Base-by-base conservation (phyloP, 2,797 vertebrate species). In the Cyprinella venusta region DNA sequence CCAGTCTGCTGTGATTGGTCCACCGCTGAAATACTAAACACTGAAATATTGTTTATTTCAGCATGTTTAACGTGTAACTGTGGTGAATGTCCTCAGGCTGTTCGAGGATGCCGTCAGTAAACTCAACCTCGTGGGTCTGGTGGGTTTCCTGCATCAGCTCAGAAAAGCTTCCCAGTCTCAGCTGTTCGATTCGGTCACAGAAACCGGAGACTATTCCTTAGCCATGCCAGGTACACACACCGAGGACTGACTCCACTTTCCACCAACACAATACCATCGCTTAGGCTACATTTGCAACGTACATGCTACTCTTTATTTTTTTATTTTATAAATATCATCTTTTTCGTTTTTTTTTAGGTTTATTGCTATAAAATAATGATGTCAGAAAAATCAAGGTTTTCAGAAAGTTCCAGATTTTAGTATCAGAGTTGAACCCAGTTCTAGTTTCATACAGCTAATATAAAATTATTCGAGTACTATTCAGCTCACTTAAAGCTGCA, bases 151-250 rank as follows among this genome's bases (percentile, higher is more conserved):
- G 80, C 96, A 98, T 91, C 97, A 99, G 91, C 93, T 99, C 81
- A 96, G 98, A 75, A 98, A 96, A 88, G 98, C 97, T 0, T 99
- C 98, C 9, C 97, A 98, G 90, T 95, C 94, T 18, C 98, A 99
- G 88, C 96, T 99, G 64, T 99, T 99, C 75, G 95, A 97, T 90
- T 98, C 96, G 0, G 95, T 96, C 5, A 96, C 96, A 0, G 97
- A 98, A 71, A 97, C 96, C 0, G 96, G 97, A 19, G 96, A 99
- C 88, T 99, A 98, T 84, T 97, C 96, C 0, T 93, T 99, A 88
- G 95, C 95, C 6, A 99, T 98, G 97, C 98, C 98, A 91, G 98
- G 98, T 94, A 84, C 9, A 5, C 48, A 4, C 8, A 30, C 10
- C 15, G 5, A 16, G 5, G n/a, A n/a, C n/a, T n/a, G n/a, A n/a